Percentiles rank a stretch among this genome's conserved stretches.
phyloP scores from a whole-genome alignment of 2,797 vertebrate genomes.

The Notolepis coatsorum region DNA sequence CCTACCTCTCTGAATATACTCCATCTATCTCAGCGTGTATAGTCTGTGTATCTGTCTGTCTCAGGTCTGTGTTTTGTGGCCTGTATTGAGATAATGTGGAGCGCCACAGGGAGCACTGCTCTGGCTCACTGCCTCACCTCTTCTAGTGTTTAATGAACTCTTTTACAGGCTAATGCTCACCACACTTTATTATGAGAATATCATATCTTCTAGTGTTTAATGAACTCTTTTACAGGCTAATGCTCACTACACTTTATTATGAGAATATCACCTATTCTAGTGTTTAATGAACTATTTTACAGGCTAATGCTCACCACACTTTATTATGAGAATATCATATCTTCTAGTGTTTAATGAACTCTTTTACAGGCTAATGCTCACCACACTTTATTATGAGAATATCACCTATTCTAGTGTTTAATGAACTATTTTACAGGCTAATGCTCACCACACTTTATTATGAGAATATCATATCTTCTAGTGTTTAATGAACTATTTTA shows the following conservation, averaged over 20 bases:
- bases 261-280: conserved; percentile 24
- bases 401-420: conserved; percentile 49
- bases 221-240: conserved; percentile 57
- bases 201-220: conserved; percentile 53
- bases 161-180: conserved; percentile 48
- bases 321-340: conserved; percentile 31
- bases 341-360: conserved; percentile 62
- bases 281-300: conserved; percentile 65
- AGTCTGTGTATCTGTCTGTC: neutral
- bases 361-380: conserved; percentile 48
- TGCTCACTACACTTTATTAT: conserved; percentile 42
- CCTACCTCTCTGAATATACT: conserved; percentile 5
- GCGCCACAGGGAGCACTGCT: conserved; percentile 17
- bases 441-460: conserved; percentile 45
- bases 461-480: conserved; percentile 13
- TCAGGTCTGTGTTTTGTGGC: conserved; percentile 42
- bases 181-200: conserved; percentile 37
- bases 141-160: conserved; percentile 61
- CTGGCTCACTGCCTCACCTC: conserved; percentile 55
- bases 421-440: conserved; percentile 59
- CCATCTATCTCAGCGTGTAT: neutral
- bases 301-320: conserved; percentile 36
- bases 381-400: conserved; percentile 40
- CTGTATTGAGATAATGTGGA: conserved; percentile 23
- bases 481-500: conserved; percentile 66